These are phyloP conservation scores for Lacanobia wlatinum DNA, from an alignment of 2,888 invertebrate genomes.

Conservation along the genomic window DNA sequence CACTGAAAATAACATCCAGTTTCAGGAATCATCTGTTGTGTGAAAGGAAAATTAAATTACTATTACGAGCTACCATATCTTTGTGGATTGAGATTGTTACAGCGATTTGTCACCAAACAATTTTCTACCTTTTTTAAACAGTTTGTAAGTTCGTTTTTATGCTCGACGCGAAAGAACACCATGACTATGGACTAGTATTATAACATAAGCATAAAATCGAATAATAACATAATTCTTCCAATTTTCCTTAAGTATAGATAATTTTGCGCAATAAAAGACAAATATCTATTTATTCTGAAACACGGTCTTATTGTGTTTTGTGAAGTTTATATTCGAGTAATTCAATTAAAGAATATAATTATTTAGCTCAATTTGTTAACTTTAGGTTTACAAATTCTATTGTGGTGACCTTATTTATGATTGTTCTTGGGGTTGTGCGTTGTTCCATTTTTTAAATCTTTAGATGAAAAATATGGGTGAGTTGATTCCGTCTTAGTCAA, in stretches of 20 bases:
- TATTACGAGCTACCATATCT: slow-evolving; percentile 26
- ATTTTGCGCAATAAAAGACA: slow-evolving; percentile 67
- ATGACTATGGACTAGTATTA: slow-evolving; percentile 73
- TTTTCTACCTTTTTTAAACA: slow-evolving; percentile 70
- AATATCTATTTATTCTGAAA: slow-evolving; percentile 61
- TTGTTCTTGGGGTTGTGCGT: slow-evolving; percentile 86
- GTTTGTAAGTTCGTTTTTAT: slow-evolving; percentile 77
- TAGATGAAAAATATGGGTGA: slow-evolving; percentile 73
- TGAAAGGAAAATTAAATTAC: slow-evolving; percentile 21
- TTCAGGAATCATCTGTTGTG: slow-evolving; percentile 24
- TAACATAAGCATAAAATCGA: slow-evolving; percentile 78
- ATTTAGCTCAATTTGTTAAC: slow-evolving; percentile 87
- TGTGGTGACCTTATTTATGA: slow-evolving; percentile 74
- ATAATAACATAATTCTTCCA: slow-evolving; percentile 73
- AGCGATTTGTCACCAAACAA: slow-evolving; percentile 76
- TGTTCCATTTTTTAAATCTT: slow-evolving; percentile 78
- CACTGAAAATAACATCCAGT: slow-evolving; percentile 12
- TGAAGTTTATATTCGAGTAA: slow-evolving; percentile 64
- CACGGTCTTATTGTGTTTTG: slow-evolving; percentile 52
- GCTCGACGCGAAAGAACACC: slow-evolving; percentile 75
- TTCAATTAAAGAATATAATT: slow-evolving; percentile 67
- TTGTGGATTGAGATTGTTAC: slow-evolving; percentile 37
- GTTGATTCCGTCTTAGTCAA: slow-evolving; percentile 85
- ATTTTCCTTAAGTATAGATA: slow-evolving; percentile 63
- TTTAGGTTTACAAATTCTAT: slow-evolving; percentile 84